Base-by-base conservation (phyloP, 2,888 invertebrate species). In the Leucophenga montana region DNA sequence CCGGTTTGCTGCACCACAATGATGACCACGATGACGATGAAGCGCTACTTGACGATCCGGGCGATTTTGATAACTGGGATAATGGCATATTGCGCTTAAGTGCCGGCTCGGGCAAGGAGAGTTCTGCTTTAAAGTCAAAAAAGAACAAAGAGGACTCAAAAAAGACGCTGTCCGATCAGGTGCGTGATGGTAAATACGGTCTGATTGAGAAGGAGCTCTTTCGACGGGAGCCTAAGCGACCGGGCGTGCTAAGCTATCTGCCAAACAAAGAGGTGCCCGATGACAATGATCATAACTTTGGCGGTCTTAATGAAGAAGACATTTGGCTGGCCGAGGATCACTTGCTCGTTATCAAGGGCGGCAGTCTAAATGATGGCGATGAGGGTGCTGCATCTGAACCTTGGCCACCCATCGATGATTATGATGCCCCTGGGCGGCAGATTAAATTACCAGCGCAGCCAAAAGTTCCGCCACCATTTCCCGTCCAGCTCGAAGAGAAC, bases 321-420 rank as follows among this genome's bases (percentile, higher is more conserved):
- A 96, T 96, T 82, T 96, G 96, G 96, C 89, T 96, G 69, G 95
- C 96, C 0, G 96, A 96, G 86, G 95, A 96, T 85, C 96, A 96
- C 88, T 89, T 96, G 72, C 89, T 96, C 61, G 95, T 96, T 39
- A 89, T 96, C 56, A 93, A 93, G 88, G 96, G 96, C 44, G 96
- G 95, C 65, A 91, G 91, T 66, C 92, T 93, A 88, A 89, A 89
- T 69, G 86, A 87, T 50, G 85, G 84, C 0, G 83, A 85, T n/a
- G 77, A 87, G 62, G 82, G 81, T 2, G 82, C 78, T 2, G 81
- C 79, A 54, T 73, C 75, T 0, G 92, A 94, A 68, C 89, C 89
- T 8, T 96, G 96, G 96, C 92, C 94, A 66, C 93, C 96, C 22
- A 95, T 96, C 78, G 96, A 96, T 86, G 92, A 94, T 87, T 96